Evolutionary conservation across 2,113 vertebrate species (phyloP), one percentile per base, ranked within the genome.

Genomic region (Lichenostomus cassidix): DNA sequence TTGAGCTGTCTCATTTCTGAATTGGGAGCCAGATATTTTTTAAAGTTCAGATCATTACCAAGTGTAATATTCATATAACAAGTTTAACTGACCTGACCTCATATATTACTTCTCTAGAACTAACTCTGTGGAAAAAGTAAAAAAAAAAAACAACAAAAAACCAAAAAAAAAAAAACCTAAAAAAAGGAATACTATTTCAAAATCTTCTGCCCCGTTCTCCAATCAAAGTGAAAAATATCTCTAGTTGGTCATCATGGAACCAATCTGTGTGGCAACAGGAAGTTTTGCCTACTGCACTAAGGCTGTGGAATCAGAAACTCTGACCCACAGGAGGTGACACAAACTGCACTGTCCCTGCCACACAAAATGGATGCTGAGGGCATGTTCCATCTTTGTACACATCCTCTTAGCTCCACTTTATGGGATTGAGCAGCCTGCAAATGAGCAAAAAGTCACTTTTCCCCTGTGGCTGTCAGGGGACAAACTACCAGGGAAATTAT

Each of bases 31-130:
- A 94, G 95, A 76, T 93, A 92, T 95, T 96, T 96, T 92, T 63
- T 37, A 89, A 97, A 94, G 95, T 97, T 98, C 91, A 96, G 78
- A 68, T 96, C 89, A 96, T 96, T 97, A 97, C 80, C 74, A 93
- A 94, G 90, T 63, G 81, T 96, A 97, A 97, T 96, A 96, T 97
- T 91, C 85, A 74, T 44, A 35, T 86, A 97, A 95, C 70, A 94
- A 96, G 83, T 94, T 96, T 96, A 97, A 94, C 73, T 70, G 78
- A 90, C 92, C 94, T 92, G 75, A 90, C 92, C 95, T 92, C 73
- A 63, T 87, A 47, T 81, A 75, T 92, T 95, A 83, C 46, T 94
- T 64, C 60, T 89, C 56, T 41, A 50, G 18, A 95, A 53, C 56
- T 83, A 92, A 89, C 78, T 95, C 94, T 87, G 67, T 42, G 41